A percentile compares a stretch with the other conserved stretches of the same genome.
These are phyloP conservation scores for Buphagus erythrorhynchus DNA, from an alignment of 2,797 vertebrate genomes.

Conservation along the genomic window DNA sequence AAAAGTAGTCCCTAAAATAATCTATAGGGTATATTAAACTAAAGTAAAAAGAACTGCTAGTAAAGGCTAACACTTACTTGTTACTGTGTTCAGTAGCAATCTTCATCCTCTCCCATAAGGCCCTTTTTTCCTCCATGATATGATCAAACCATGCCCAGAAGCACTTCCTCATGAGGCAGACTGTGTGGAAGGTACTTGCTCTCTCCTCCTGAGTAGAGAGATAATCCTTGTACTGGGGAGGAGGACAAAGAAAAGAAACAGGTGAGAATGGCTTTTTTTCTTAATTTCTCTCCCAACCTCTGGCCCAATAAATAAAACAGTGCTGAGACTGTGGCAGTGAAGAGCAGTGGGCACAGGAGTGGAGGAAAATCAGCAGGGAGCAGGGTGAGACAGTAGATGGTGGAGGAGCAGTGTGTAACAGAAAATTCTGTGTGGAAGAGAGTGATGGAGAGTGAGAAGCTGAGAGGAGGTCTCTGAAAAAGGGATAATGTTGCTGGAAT, in stretches of 20 bases:
- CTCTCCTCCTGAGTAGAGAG: slow-evolving; percentile 72
- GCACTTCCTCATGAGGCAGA: slow-evolving; percentile 77
- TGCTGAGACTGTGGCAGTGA: neutral
- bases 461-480: neutral
- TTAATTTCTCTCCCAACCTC: neutral
- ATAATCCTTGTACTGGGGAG: slow-evolving; percentile 76
- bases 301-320: neutral
- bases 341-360: neutral
- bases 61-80: slow-evolving; percentile 76
- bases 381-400: neutral
- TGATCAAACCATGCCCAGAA: slow-evolving; percentile 81
- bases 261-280: neutral
- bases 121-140: slow-evolving; percentile 73
- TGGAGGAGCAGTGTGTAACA: neutral
- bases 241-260: neutral
- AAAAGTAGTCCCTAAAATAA: neutral
- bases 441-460: neutral
- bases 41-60: neutral
- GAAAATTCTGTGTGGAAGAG: neutral
- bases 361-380: neutral
- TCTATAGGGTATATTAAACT: neutral
- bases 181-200: slow-evolving; percentile 62
- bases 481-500: neutral
- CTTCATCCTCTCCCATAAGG: slow-evolving; percentile 73
- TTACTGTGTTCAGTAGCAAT: slow-evolving; percentile 79